Evolutionary conservation across 1,140 invertebrate genomes (phyloP), one percentile per base, ranked within the genome.

Genomic region (Drosophila oshimai): DNA sequence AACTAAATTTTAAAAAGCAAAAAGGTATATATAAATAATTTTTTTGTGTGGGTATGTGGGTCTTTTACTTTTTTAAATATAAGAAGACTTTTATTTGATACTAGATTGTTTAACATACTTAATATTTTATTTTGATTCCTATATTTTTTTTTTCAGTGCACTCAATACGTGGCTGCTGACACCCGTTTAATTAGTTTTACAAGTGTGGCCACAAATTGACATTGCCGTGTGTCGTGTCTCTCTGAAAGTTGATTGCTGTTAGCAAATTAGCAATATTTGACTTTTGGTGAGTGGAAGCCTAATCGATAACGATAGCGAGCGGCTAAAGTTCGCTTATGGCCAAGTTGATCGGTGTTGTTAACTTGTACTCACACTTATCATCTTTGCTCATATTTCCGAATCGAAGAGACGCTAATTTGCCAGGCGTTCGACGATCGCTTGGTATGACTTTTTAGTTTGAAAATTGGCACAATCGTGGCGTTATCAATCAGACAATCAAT

Each of bases 301-400:
- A 34, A 24, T 15, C 67, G 65, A 71, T 71, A 71, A 45, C 29
- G 65, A 51, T 71, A 60, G 26, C 24, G 22, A 26, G 31, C 36
- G 74, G 46, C 31, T 71, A 54, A 78, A 78, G 75, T 78, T 62
- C 57, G 54, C 22, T 50, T 42, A 24, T 31, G 34, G 15, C 49
- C 9, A 37, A 33, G 34, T 46, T 13, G n/a, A 2, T 17, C 3
- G n/a, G 4, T 10, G 20, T 61, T 29, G 31, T 15, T 47, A 55
- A 18, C 28, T 28, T 6, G 58, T 86, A 87, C 81, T 87, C 68
- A 87, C 81, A 87, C 81, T 87, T 87, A 74, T 87, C 81, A 87
- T 87, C 81, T 77, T 87, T 77, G 73, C 81, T 87, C 81, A 87
- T 87, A 80, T 81, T 87, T 55, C 50, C 60, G 28, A 33, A 57